Conservation (phyloP, 2,113 vertebrate genomes). For the Cheilinus undulatus region DNA sequence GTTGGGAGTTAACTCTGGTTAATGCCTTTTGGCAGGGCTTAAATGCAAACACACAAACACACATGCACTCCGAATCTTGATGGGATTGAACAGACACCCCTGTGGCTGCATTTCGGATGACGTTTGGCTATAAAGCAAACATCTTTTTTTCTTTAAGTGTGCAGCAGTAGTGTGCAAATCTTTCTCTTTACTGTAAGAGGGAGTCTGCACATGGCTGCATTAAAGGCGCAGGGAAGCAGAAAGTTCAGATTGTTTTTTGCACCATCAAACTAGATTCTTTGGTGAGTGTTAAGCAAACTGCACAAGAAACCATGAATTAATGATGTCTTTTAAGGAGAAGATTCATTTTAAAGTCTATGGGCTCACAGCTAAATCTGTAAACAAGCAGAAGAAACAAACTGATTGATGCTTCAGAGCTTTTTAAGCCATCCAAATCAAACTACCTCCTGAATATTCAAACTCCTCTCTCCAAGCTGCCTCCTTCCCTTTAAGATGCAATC, state of each 20-base stretch:
- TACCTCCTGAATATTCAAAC: no score
- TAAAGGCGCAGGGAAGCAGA: background rate
- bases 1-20: slow-evolving; percentile 18
- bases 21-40: slow-evolving; percentile 37
- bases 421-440: background rate
- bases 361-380: background rate
- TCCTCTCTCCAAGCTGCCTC: background rate
- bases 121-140: background rate
- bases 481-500: background rate
- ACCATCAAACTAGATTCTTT: background rate
- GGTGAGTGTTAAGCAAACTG: background rate
- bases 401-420: no score
- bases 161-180: background rate
- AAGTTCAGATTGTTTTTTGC: background rate
- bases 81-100: slow-evolving; percentile 24
- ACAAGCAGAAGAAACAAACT: background rate
- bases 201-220: background rate
- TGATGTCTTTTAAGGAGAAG: background rate
- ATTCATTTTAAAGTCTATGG: no score
- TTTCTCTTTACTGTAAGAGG: background rate
- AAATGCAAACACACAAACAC: slow-evolving; percentile 1
- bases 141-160: background rate
- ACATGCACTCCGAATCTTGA: background rate
- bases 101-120: slow-evolving; percentile 20
- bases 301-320: background rate